Evolutionary conservation across 1,140 invertebrate genomes (phyloP).

Genomic region (Polypedilum pembai): DNA sequence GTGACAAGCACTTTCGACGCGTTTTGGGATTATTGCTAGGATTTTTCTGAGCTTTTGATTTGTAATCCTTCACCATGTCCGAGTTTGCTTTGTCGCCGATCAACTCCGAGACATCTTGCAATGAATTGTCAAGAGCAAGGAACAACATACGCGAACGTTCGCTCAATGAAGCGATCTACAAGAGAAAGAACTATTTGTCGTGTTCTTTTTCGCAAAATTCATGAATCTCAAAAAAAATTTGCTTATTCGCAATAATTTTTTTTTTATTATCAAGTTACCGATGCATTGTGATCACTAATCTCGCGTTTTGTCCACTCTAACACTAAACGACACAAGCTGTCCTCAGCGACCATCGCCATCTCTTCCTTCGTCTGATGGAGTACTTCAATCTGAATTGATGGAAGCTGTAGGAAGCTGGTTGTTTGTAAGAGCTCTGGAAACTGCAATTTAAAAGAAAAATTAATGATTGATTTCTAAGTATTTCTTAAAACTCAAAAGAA

Average conservation of each 20-base stretch:
- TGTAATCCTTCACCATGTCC: slow-evolving; percentile 75
- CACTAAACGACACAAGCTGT: slow-evolving; percentile 57
- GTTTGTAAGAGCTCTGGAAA: slow-evolving; percentile 53
- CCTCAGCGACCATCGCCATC: slow-evolving; percentile 51
- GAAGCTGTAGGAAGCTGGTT: slow-evolving; percentile 48
- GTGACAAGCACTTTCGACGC: slow-evolving; percentile 46
- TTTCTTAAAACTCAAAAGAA: no score
- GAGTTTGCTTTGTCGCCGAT: slow-evolving; percentile 51
- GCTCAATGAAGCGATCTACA: slow-evolving; percentile 36
- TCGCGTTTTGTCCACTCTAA: slow-evolving; percentile 59
- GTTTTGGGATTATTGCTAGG: slow-evolving; percentile 39
- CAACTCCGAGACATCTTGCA: slow-evolving; percentile 72
- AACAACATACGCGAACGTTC: slow-evolving; percentile 69
- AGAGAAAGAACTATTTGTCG: slow-evolving; percentile 15
- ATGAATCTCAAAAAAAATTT: background rate
- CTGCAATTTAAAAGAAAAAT: slow-evolving; percentile 38
- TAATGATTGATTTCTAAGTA: background rate
- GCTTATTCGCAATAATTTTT: background rate
- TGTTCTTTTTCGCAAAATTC: slow-evolving; percentile 33
- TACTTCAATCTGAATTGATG: slow-evolving; percentile 58
- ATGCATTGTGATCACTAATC: slow-evolving; percentile 41
- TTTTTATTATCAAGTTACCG: slow-evolving; percentile 15
- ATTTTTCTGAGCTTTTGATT: slow-evolving; percentile 55
- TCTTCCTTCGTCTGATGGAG: slow-evolving; percentile 56
- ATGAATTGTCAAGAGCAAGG: slow-evolving; percentile 61